Evolutionary conservation across 2,797 vertebrate species (phyloP), one percentile per base, ranked within the genome.

Genomic region (Lepidocolaptes lacrymiger): DNA sequence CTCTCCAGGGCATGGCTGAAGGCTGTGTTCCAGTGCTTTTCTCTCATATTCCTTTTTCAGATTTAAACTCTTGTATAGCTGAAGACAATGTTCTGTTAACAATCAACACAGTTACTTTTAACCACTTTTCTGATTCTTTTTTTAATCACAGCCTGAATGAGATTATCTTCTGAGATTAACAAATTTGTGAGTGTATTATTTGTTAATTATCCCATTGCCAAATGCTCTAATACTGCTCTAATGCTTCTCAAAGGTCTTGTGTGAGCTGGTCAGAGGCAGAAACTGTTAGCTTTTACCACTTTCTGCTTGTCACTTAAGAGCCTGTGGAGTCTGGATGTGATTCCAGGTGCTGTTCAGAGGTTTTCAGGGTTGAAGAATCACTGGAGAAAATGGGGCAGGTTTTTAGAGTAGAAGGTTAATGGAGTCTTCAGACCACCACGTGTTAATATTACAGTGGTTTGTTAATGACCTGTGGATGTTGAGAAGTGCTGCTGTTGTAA

Each of bases 401-500:
- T 63, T 74, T 80, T 56, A 52, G 59, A 69, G 28, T 2, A 64
- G 71, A 26, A 74, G 37, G 21, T 36, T 27, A 2, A 3, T n/a
- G 81, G 48, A 54, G n/a, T 2, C 15, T 51, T 74, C 52, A 59
- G 17, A 16, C 20, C 32, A 9, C 5, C 23, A 3, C 12, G 32
- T 62, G 37, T 61, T 15, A 17, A 4, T 20, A 21, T 1, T 44
- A 3, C 13, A 4, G 0, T 1, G 4, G 37, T n/a, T 22, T 11
- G 61, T 7, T 58, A 46, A 4, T 64, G 55, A 4, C 6, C 1
- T 0, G 37, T 30, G 64, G 20, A 1, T 34, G 49, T 9, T 3
- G 3, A 7, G 21, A 3, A 8, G 7, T n/a, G 41, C 27, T 19
- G 52, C 1, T 32, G 46, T 30, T 22, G 1, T 46, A 37, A 41